phyloP scores from a whole-genome alignment of 2,797 vertebrate genomes.

The Scarus forsteni region DNA sequence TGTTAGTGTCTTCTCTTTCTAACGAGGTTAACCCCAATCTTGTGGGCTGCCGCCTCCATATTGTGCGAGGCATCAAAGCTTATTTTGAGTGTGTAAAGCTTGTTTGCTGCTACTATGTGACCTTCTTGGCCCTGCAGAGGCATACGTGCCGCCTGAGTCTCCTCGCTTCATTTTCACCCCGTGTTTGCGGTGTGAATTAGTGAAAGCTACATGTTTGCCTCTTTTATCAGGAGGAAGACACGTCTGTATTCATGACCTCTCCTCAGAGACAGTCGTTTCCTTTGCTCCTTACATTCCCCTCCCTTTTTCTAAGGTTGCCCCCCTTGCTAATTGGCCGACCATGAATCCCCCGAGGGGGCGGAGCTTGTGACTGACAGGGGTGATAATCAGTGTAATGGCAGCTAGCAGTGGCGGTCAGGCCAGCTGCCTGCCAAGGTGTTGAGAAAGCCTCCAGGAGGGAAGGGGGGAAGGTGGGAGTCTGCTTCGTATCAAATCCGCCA shows the following conservation, averaged over 20 bases:
- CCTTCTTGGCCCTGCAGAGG: slow-evolving; percentile 47
- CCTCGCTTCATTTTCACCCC: slow-evolving; percentile 57
- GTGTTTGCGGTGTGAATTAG: slow-evolving; percentile 41
- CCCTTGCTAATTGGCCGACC: slow-evolving; percentile 64
- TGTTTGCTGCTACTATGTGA: slow-evolving; percentile 57
- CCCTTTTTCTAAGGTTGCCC: slow-evolving; percentile 17
- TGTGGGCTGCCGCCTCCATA: slow-evolving; percentile 30
- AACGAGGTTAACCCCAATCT: slow-evolving; percentile 70
- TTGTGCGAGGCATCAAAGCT: slow-evolving; percentile 42
- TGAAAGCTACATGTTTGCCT: slow-evolving; percentile 30
- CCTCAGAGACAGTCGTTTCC: not conserved
- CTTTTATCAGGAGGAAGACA: slow-evolving; percentile 1
- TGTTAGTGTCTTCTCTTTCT: slow-evolving; percentile 19
- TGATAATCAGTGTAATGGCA: slow-evolving; percentile 78
- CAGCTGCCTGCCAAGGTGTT: slow-evolving; percentile 76
- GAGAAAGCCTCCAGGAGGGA: slow-evolving; percentile 52
- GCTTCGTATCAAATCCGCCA: slow-evolving; percentile 32
- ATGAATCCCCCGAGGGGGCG: slow-evolving; percentile 22
- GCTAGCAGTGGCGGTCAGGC: slow-evolving; percentile 37
- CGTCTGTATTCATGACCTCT: not conserved
- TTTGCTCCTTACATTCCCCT: not conserved
- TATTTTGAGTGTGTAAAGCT: slow-evolving; percentile 38
- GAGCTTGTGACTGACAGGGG: slow-evolving; percentile 70
- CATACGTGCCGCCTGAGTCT: slow-evolving; percentile 19
- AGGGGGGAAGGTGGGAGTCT: slow-evolving; percentile 31